Evolutionary conservation across 2,888 invertebrate genomes (phyloP), one percentile per base, ranked within the genome.

Genomic region (Heliconius cydno): DNA sequence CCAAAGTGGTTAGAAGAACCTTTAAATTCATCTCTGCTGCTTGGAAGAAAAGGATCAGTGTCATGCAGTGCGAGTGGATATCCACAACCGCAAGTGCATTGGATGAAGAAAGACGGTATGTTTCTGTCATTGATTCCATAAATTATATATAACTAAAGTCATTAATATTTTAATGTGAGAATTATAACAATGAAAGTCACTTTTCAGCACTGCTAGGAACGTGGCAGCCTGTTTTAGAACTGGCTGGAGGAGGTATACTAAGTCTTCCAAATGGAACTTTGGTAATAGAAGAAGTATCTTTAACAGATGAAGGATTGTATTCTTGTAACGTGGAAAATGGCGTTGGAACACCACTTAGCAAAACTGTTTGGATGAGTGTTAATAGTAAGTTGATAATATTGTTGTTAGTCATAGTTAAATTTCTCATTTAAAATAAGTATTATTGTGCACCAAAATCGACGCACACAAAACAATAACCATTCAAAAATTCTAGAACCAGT

Each of bases 41-140:
- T 97, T 19, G 98, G 97, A 77, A 96, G 97, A 86, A 95, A 96
- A 86, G 96, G 97, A 52, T 93, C 96, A 65, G 96, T 98, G 66
- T 96, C 97, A 75, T 98, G 98, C 90, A 96, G 96, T 84, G 98
- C 97, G 1, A 97, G 96, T 85, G 98, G 98, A 76, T 98, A 97
- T 90, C 98, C 98, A 15, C 96, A 96, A 84, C 98, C 98, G 7
- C 96, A 96, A 88, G 96, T 97, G 82, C 96, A 96, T 83, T 97
- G 97, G 97, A 96, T 97, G 91, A 97, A 97, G 88, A 97, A 97
- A 88, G 96, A 97, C 90, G 96, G 97, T 96, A 92, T 30, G 28
- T 65, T 15, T 15, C n/a, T n/a, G 15, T 25, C 76, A 38, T 19
- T 13, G n/a, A 34, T 68, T 19, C 13, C 65, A 7, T 46, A 15